Base-by-base conservation (phyloP, 2,888 invertebrate species). In the Tipula lateralis region DNA sequence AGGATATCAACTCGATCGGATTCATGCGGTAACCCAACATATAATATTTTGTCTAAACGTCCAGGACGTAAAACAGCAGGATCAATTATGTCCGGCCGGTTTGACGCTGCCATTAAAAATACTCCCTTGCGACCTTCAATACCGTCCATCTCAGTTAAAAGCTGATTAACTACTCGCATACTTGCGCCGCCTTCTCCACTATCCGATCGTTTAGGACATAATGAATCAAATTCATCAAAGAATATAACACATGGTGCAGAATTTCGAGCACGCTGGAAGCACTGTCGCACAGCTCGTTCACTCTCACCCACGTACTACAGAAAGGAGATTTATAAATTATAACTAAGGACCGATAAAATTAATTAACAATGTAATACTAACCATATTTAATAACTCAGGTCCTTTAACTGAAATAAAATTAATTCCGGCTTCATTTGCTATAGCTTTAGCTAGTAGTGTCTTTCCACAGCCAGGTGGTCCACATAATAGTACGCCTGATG, bases 361-460 rank as follows among this genome's bases (percentile, higher is more conserved):
- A 81, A 9, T 81, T 9, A 12, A 34, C 1, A 4, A 24, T 34
- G 19, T 2, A 9, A 12, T 13, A 86, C 89, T 90, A 90, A 96
- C 96, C 99, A 99, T 99, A 89, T 98, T 99, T 85, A 99, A 92
- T 84, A 99, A 91, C 90, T 99, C 99, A 0, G 99, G 99, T 16
- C 99, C 99, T 91, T 99, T 99, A 0, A 99, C 98, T 6, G 98
- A 98, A 87, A 99, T 98, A 87, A 99, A 99, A 91, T 99, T 99
- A 66, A 99, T 96, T 36, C 98, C 98, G 50, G 99, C 97, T 91
- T 99, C 99, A 91, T 99, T 99, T 0, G 99, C 99, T 50, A 99
- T 95, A 29, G 99, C 99, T 92, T 99, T 99, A 1, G 99, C 99
- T 84, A 99, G 91, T 32, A 99, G 91, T 0, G 99, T 99, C 91